Conservation (phyloP, 2,113 vertebrate genomes). For the Eulacestoma nigropectus region DNA sequence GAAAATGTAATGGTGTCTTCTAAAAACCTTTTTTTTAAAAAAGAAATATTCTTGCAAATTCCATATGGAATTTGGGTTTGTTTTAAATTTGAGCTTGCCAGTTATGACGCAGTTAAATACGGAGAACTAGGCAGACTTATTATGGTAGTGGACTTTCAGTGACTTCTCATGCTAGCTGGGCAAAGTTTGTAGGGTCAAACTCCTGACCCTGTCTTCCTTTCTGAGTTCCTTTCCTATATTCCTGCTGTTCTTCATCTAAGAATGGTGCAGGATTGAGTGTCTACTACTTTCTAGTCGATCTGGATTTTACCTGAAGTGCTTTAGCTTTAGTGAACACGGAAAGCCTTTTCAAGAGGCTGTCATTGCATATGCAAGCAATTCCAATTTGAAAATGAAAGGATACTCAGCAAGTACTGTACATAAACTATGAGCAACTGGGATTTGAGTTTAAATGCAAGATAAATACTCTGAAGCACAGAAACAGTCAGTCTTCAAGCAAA, state of each 20-base stretch:
- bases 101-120: background rate
- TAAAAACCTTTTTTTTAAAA: background rate
- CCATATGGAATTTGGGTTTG: background rate
- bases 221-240: background rate
- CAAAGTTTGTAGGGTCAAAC: conserved; percentile 57
- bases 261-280: background rate
- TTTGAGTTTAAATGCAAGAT: background rate
- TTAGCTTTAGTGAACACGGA: background rate
- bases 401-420: background rate
- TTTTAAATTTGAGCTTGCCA: background rate
- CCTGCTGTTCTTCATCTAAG: background rate
- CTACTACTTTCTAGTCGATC: background rate
- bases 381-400: background rate
- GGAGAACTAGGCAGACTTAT: background rate
- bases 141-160: conserved; percentile 14
- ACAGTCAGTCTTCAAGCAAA: background rate
- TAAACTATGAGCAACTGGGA: background rate
- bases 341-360: background rate
- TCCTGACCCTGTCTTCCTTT: conserved; percentile 41
- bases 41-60: background rate
- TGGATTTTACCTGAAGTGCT: background rate
- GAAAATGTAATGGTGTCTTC: background rate
- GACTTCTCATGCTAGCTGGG: conserved; percentile 63
- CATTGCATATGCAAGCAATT: background rate
- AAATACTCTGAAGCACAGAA: background rate